Base-by-base conservation (phyloP, 2,888 invertebrate species). In the Pterobdella sp. region DNA sequence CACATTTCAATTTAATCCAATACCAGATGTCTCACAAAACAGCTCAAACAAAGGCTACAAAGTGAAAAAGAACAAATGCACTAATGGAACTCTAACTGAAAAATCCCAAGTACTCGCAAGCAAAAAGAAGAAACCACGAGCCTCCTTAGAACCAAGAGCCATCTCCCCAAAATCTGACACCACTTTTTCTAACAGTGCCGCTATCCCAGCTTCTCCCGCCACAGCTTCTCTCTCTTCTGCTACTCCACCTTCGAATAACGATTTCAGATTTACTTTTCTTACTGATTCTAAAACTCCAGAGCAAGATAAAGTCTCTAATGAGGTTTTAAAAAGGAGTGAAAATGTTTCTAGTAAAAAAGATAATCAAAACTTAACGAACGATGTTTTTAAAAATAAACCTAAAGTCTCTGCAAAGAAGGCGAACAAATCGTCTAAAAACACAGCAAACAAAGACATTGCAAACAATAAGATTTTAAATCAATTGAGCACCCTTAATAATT, bases 211-310 rank as follows among this genome's bases (percentile, higher is more conserved):
- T 18, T 56, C 60, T 22, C 60, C 60, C 7, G 18, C 60, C 4
- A 18, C 60, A n/a, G n/a, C 60, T 3, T 56, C 60, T 3, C 18
- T 26, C 3, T 56, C 60, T 4, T 56, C 60, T 4, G 18, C 60
- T 26, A 56, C 60, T 4, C 60, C 60, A 56, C 60, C 60, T 26
- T 56, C n/a, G 3, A 56, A 3, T 26, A n/a, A 3, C 60, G 60
- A 56, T 56, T 56, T 56, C n/a, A 22, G 60, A 56, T 56, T 56
- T 26, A 56, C 4, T 56, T 56, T 56, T 56, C 26, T 56, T 26
- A 56, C 4, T 26, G 60, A 56, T 56, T n/a, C 60, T 22, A 56
- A 56, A 56, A 56, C 4, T 56, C 4, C 26, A n/a, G 60, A 56
- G 60, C 60, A 56, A 56, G n/a, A 56, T 14, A 56, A 56, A 22